Evolutionary conservation across 2,888 invertebrate genomes (phyloP).

Genomic region (Tipula vernalis): DNA sequence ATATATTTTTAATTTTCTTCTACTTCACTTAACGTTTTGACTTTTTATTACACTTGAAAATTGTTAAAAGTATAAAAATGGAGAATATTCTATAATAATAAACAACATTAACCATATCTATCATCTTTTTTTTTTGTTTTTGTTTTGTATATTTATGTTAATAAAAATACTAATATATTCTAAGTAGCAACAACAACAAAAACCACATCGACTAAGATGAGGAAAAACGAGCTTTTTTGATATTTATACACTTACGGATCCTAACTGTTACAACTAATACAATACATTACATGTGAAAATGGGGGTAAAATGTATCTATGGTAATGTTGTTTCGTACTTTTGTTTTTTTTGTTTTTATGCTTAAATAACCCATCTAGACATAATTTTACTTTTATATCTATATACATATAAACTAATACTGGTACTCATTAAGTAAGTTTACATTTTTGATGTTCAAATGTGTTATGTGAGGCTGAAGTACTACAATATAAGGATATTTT

Average conservation of each 20-base stretch:
- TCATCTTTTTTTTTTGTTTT: background rate
- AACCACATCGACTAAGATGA: background rate
- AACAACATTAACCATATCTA: slow-evolving; percentile 4
- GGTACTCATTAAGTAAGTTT: background rate
- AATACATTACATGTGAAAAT: background rate
- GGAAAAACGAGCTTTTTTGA: background rate
- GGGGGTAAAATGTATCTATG: background rate
- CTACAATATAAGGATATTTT: background rate
- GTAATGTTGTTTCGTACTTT: background rate
- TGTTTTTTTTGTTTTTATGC: background rate
- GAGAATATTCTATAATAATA: background rate
- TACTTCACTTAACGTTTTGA: background rate
- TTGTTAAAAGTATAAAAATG: background rate
- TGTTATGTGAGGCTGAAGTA: background rate
- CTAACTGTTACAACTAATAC: background rate
- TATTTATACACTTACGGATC: background rate
- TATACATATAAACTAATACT: background rate
- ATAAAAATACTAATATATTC: background rate
- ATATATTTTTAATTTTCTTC: background rate
- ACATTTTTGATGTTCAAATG: background rate
- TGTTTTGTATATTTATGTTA: background rate
- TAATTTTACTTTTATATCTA: background rate
- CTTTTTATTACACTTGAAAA: background rate
- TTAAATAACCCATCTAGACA: background rate
- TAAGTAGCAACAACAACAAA: background rate